Base-by-base conservation (phyloP, 2,113 vertebrate species). In the Phylloscopus trochiloides region DNA sequence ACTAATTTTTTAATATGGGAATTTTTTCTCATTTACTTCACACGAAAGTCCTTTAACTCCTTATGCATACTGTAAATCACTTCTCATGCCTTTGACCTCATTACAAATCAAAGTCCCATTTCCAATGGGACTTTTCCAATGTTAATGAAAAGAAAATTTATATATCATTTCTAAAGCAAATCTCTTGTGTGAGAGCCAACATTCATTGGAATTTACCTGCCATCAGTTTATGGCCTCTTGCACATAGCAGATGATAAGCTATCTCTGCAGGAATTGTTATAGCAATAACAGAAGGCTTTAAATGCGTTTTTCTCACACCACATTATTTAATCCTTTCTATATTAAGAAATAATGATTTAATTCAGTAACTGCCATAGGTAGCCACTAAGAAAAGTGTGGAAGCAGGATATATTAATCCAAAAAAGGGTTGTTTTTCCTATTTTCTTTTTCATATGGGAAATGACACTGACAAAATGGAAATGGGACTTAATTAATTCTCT, bases 1-100 rank as follows among this genome's bases (percentile, higher is more conserved):
- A 72, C 94, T 90, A 22, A 91, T 95, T 94, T 94, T 92, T 96
- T 72, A 94, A 65, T 86, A 87, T 17, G 14, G 26, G 29, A 38
- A 61, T 91, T 94, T 93, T 89, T 92, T 57, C 90, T 88, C 92
- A 89, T 95, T 88, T 78, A 71, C 34, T 92, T 96, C 62, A 68
- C n/a, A 50, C 13, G 34, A 2, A 88, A 86, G 88, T 83, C 72
- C n/a, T 65, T 78, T 87, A 93, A 87, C 76, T 96, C 61, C 59
- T 83, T 73, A 58, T 42, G 22, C 40, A 80, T 62, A 67, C 19
- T 74, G 67, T 94, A 96, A 96, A 97, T 95, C 85, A 96, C 36
- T 84, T 84, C 36, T 70, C 48, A 38, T 83, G 85, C 58, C 36
- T 95, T 83, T 96, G 93, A 94, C 83, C 94, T 95, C 80, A 78